Evolutionary conservation across 2,113 vertebrate genomes (phyloP).

Genomic region (Sinocyclocheilus grahami): DNA sequence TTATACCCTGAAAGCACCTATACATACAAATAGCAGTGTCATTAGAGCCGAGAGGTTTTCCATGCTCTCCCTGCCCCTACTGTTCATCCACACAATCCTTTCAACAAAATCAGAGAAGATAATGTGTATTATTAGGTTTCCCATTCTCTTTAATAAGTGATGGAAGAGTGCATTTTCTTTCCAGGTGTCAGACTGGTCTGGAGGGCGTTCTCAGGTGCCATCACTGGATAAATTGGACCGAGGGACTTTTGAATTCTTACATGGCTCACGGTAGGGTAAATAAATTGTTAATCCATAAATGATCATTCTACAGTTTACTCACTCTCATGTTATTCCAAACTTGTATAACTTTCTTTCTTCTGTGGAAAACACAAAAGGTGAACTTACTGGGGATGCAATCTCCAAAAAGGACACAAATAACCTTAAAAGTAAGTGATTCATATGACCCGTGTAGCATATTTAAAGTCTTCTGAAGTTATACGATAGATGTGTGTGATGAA

Average conservation of each 20-base stretch:
- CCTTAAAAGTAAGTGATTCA: no score
- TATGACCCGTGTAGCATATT: not conserved
- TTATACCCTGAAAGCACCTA: constrained; percentile 44
- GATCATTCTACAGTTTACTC: not conserved
- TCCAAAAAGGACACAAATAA: no score
- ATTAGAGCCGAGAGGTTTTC: constrained; percentile 38
- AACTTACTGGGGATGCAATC: not conserved
- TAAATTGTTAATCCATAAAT: not conserved
- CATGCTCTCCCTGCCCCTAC: constrained; percentile 24
- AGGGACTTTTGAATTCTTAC: not conserved
- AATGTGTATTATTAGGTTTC: constrained; percentile 40
- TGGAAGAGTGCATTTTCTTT: constrained; percentile 31
- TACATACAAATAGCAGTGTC: constrained; percentile 33
- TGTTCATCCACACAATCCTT: constrained; percentile 37
- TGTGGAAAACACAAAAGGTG: not conserved
- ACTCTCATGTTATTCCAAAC: not conserved
- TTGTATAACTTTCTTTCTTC: not conserved
- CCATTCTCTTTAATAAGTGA: constrained; percentile 24
- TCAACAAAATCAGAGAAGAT: constrained; percentile 38
- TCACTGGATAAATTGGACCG: not conserved
- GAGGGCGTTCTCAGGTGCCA: not conserved
- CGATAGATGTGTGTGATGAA: not conserved
- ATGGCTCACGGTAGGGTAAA: not conserved
- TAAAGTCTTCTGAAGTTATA: not conserved
- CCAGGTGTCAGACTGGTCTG: not conserved